Evolutionary conservation across 2,113 vertebrate species (phyloP).

Genomic region (Nesospiza acunhae): DNA sequence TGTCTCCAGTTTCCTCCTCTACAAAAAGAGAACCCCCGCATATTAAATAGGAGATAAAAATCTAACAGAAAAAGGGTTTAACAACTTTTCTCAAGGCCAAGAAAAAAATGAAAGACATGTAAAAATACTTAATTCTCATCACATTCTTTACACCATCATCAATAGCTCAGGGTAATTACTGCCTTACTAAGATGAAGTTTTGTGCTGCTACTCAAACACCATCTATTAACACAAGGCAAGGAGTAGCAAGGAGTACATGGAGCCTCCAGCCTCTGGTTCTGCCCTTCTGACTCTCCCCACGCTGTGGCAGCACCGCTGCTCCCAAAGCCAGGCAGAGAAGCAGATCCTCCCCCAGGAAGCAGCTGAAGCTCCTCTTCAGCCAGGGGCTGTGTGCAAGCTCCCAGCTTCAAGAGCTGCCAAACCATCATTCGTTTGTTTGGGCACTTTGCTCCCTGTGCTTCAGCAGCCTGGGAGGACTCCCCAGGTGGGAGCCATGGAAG

Average conservation of each 20-base stretch:
- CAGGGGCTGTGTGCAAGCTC: background rate
- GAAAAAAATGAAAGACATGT: background rate
- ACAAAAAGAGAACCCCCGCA: background rate
- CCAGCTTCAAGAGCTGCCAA: background rate
- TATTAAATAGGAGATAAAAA: background rate
- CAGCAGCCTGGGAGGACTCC: background rate
- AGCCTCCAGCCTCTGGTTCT: background rate
- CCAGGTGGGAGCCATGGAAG: fast-evolving
- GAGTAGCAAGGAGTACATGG: background rate
- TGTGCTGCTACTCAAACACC: background rate
- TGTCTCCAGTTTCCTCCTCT: background rate
- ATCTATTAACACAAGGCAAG: background rate
- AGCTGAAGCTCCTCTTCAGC: background rate
- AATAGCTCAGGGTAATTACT: background rate
- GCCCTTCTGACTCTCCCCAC: slow-evolving; percentile 25
- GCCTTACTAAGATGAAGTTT: background rate
- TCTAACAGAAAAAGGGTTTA: background rate
- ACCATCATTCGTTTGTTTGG: background rate
- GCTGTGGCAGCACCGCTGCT: background rate
- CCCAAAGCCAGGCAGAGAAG: background rate
- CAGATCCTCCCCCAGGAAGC: background rate
- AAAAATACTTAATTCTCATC: background rate
- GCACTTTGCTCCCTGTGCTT: background rate
- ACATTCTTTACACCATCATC: background rate
- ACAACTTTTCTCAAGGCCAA: background rate